These are phyloP conservation scores for Drosophila tanythrix DNA, from an alignment of 2,888 invertebrate genomes.

Conservation along the genomic window DNA sequence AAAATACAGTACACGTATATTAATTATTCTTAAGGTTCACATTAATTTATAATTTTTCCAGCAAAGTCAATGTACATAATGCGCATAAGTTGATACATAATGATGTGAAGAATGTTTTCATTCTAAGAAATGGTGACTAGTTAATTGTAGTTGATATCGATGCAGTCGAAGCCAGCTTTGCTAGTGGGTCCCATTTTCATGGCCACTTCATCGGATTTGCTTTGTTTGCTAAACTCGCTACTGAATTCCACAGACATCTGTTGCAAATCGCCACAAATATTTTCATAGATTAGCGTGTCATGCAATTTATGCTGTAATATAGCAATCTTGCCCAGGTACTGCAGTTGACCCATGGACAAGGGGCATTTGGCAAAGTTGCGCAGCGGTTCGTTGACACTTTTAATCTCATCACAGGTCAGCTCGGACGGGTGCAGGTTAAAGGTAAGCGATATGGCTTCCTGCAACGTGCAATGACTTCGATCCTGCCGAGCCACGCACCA, in stretches of 20 bases:
- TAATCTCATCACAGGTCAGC: slow-evolving; percentile 49
- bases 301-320: slow-evolving; percentile 50
- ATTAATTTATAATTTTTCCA: neutral
- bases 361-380: slow-evolving; percentile 47
- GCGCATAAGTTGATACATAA: no score
- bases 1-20: neutral
- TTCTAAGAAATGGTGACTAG: neutral
- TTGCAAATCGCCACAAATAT: slow-evolving; percentile 40
- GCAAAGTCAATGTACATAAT: neutral
- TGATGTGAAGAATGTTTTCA: no score
- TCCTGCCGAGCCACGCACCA: slow-evolving; percentile 52
- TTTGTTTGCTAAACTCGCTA: slow-evolving; percentile 18
- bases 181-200: slow-evolving; percentile 55
- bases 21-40: neutral
- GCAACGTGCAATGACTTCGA: slow-evolving; percentile 22
- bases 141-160: slow-evolving; percentile 22
- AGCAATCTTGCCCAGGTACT: slow-evolving; percentile 46
- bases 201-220: slow-evolving; percentile 26
- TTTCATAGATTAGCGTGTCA: slow-evolving; percentile 40
- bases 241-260: slow-evolving; percentile 50
- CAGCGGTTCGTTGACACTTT: slow-evolving; percentile 26
- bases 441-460: slow-evolving; percentile 48
- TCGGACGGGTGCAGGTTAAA: slow-evolving; percentile 38
- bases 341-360: slow-evolving; percentile 37
- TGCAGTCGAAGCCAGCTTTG: slow-evolving; percentile 43